Evolutionary conservation across 2,888 invertebrate genomes (phyloP).

Genomic region (Melieria picta): DNA sequence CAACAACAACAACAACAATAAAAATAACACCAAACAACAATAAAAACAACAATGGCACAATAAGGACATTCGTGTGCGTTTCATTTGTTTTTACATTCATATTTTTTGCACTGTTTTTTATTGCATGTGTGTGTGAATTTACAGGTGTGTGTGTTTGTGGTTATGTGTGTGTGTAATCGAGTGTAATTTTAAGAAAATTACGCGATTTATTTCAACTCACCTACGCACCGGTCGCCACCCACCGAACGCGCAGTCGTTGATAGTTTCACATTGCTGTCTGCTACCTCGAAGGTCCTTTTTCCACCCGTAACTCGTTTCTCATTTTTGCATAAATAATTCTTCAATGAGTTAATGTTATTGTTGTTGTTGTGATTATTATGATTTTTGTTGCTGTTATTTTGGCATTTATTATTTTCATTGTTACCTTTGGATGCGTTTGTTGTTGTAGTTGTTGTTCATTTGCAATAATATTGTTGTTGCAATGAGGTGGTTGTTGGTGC

Average conservation of each 20-base stretch:
- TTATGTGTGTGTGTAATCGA: slow-evolving; percentile 55
- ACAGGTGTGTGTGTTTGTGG: slow-evolving; percentile 20
- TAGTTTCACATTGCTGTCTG: too few species aligned
- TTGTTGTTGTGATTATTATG: slow-evolving; percentile 5
- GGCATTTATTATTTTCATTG: slow-evolving; percentile 4
- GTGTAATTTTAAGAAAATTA: slow-evolving; percentile 62
- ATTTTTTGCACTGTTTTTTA: slow-evolving; percentile 43
- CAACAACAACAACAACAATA: background rate
- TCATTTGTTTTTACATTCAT: slow-evolving; percentile 39
- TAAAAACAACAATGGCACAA: background rate
- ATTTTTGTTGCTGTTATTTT: slow-evolving; percentile 13
- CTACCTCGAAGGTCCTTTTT: background rate
- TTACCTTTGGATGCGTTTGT: background rate
- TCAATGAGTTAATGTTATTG: slow-evolving; percentile 58
- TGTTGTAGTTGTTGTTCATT: too few species aligned
- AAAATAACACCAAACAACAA: slow-evolving; percentile 7
- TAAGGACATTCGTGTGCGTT: slow-evolving; percentile 11
- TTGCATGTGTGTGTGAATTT: background rate
- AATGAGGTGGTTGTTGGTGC: too few species aligned
- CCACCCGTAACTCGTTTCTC: slow-evolving; percentile 1
- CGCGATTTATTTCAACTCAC: slow-evolving; percentile 46
- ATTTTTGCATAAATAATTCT: slow-evolving; percentile 57
- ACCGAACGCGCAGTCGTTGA: too few species aligned
- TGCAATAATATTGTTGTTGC: background rate
- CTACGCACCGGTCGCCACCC: background rate